These are phyloP conservation scores for western clawed frog (Xenopus tropicalis) DNA, from an alignment of 2,113 vertebrate genomes.

Conservation along the genomic window DNA sequence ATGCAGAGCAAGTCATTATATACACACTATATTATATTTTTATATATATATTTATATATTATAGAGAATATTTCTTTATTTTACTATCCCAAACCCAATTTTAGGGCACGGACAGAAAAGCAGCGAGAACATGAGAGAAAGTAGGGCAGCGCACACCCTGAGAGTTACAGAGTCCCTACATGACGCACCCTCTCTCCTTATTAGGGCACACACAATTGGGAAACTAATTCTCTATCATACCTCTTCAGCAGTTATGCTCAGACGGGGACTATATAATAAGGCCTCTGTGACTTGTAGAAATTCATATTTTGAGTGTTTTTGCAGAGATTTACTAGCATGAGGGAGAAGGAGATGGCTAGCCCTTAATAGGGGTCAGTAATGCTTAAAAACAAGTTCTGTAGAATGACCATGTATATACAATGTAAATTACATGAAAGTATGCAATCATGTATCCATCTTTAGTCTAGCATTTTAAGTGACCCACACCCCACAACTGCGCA, in stretches of 20 bases:
- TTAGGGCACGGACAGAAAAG: conserved; percentile 5
- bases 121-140: conserved; percentile 9
- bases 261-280: conserved; percentile 10
- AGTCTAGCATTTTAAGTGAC: no score
- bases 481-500: no score
- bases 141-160: conserved; percentile 10
- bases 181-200: not conserved
- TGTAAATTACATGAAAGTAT: no score
- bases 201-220: not conserved
- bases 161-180: conserved; percentile 28
- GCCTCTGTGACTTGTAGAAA: conserved; percentile 2
- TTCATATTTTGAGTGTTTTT: no score
- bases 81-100: conserved; percentile 28
- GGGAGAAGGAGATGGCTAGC: no score
- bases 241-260: not conserved
- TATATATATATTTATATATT: conserved; percentile 43
- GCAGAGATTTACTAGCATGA: no score
- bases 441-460: no score
- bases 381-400: no score
- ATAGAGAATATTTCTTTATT: conserved; percentile 39
- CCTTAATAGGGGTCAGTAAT: no score
- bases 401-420: no score
- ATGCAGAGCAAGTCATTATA: conserved; percentile 10
- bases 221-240: no score
- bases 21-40: conserved; percentile 13